A percentile compares a stretch with the other conserved stretches of the same genome.
phyloP scores from a whole-genome alignment of 2,888 invertebrate species.

The Drosophila eohydei region DNA sequence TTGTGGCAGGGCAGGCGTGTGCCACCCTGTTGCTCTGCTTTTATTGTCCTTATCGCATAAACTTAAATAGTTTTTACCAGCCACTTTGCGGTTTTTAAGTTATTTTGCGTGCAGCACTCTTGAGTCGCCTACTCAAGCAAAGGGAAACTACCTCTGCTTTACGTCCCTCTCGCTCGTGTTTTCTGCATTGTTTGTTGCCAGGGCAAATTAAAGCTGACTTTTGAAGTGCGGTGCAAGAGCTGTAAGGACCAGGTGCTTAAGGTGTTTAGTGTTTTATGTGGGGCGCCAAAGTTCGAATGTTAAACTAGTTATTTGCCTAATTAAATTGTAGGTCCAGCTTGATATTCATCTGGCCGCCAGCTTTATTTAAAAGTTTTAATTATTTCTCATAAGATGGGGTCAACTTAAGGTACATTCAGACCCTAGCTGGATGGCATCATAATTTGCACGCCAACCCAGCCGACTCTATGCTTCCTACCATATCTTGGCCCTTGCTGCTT shows the following conservation, averaged over 20 bases:
- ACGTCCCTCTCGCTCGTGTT: neutral
- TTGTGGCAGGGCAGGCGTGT: neutral
- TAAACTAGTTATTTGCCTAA: conserved; percentile 56
- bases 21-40: conserved; percentile 52
- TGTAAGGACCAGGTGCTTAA: conserved; percentile 3
- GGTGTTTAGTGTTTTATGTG: conserved; percentile 2
- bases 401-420: conserved; percentile 8
- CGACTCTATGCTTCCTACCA: conserved; percentile 57
- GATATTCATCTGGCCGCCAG: conserved; percentile 3
- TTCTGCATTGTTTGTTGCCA: conserved; percentile 26
- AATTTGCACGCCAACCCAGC: conserved; percentile 54
- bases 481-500: conserved; percentile 18
- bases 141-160: neutral
- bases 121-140: conserved; percentile 39
- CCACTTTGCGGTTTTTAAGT: conserved; percentile 81
- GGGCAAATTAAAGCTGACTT: conserved; percentile 48
- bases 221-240: conserved; percentile 14
- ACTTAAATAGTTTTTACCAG: conserved; percentile 79
- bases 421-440: conserved; percentile 48
- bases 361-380: conserved; percentile 57
- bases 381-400: conserved; percentile 35
- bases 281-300: conserved; percentile 32
- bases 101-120: conserved; percentile 76
- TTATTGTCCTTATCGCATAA: conserved; percentile 80
- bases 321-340: conserved; percentile 54